Conservation (phyloP, 2,113 vertebrate species). For the Odocoileus virginianus region DNA sequence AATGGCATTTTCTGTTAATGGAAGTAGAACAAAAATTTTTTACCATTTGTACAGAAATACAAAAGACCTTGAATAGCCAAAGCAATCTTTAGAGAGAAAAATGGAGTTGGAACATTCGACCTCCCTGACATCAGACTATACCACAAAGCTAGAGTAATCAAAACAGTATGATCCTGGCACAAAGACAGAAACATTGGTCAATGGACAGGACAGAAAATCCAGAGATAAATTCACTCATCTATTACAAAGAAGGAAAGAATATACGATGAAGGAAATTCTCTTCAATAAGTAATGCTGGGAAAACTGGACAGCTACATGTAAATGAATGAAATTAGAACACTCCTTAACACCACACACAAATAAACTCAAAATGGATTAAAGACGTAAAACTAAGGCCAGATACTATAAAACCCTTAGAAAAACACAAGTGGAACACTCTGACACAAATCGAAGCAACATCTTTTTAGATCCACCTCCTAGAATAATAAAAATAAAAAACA, state of each 20-base stretch:
- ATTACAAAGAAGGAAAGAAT: not conserved
- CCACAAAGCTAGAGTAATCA: not conserved
- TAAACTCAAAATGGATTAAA: not conserved
- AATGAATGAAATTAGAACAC: not conserved
- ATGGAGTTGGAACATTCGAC: not conserved
- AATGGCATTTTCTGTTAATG: not conserved
- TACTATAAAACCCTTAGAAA: not conserved
- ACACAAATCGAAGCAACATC: accelerated
- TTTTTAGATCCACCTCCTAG: not conserved
- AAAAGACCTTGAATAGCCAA: not conserved
- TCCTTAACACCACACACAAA: not conserved
- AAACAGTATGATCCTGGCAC: not conserved
- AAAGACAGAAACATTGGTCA: not conserved
- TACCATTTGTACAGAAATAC: not conserved
- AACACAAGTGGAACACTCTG: not conserved
- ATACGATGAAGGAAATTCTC: not conserved
- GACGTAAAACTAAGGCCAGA: not conserved
- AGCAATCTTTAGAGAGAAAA: not conserved
- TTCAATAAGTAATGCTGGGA: not conserved
- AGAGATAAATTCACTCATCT: not conserved
- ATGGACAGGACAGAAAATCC: not conserved
- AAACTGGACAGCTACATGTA: not conserved
- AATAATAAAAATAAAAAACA: not conserved
- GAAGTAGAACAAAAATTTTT: not conserved
- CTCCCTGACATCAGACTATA: not conserved